Base-by-base conservation (phyloP, 1,140 invertebrate genomes). In the Euglossa dilemma region DNA sequence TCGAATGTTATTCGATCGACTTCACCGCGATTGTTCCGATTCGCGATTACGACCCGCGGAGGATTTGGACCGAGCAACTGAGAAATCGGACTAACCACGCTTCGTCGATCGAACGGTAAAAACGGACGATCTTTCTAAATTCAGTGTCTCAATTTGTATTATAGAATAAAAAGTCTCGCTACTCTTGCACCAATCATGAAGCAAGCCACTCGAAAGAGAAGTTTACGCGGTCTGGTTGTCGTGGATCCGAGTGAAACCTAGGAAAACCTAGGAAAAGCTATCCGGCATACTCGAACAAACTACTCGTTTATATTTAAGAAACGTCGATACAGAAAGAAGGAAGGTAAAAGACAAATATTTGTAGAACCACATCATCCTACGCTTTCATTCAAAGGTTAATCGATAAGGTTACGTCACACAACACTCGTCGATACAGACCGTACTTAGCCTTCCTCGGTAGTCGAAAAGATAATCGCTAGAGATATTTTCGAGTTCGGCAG, bases 151-250 rank as follows among this genome's bases (percentile, higher is more conserved):
- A 6, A 67, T 8, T 77, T 52, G 56, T 50, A 54, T 77, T 52
- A 45, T 50, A 54, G n/a, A 70, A 72, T 80, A 72, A 80, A 71
- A 71, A 72, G 50, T 77, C 28, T 67, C 36, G 36, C 63, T 78
- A 78, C 75, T 69, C 63, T 78, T 78, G 75, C 63, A 78, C 47
- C 74, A 76, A 78, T 36, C 63, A 69, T 45, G 45, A 69, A 78
- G 69, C 61, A 69, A 69, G 43, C 54, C 63, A 67, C 23, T n/a
- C 50, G 6, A 54, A 78, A 67, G n/a, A 71, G 36, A 36, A 47
- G 20, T 47, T 57, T 28, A 18, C 56, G 69, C 76, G 64, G 7
- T 70, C 43, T 59, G 76, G 66, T 47, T 11, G 75, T 63, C 36
- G n/a, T 78, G 57, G 70, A 52, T 20, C 9, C 69, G 18, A 72